Evolutionary conservation across 2,113 vertebrate genomes (phyloP), one percentile per base, ranked within the genome.

Genomic region (Centropristis striata): DNA sequence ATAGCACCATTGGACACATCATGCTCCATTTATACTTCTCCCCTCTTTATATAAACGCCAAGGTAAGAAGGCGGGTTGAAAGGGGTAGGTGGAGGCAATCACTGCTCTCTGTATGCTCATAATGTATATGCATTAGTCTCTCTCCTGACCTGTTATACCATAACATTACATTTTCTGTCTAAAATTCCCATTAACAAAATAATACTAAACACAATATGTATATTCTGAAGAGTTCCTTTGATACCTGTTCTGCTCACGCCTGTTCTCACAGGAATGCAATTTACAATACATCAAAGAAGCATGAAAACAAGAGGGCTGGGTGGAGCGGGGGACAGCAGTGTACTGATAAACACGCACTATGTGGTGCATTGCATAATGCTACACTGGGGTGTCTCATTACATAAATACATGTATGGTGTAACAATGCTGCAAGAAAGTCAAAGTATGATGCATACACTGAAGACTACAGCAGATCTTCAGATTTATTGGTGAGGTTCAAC

Each of bases 1-100:
- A 91, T 91, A 14, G 85, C 80, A 81, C 66, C 76, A 89, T 93
- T 85, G 79, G 64, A 83, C 90, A 85, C 81, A 55, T 64, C 78
- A 68, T 85, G 49, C 54, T 50, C 20, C 42, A 28, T 28, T 28
- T 32, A 8, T 5, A 32, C n/a, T 69, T 28, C 15, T 16, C 23
- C 55, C 14, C 10, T 61, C n/a, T 42, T 42, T 12, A 7, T 46
- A 25, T 36, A 75, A 75, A 83, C 50, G 20, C 15, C 42, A 23
- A 49, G 51, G 53, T 59, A 10, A 67, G 57, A 54, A 78, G 53
- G 80, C 25, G 25, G 53, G 54, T 57, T 75, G 60, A 51, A 71
- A 76, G 41, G 46, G 14, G 71, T 60, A 61, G 78, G 71, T 68
- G 71, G 80, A 64, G 77, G 58, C 53, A 84, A 47, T 83, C 80